Evolutionary conservation across 2,113 vertebrate species (phyloP), one percentile per base, ranked within the genome.

Genomic region (Polyodon spathula): DNA sequence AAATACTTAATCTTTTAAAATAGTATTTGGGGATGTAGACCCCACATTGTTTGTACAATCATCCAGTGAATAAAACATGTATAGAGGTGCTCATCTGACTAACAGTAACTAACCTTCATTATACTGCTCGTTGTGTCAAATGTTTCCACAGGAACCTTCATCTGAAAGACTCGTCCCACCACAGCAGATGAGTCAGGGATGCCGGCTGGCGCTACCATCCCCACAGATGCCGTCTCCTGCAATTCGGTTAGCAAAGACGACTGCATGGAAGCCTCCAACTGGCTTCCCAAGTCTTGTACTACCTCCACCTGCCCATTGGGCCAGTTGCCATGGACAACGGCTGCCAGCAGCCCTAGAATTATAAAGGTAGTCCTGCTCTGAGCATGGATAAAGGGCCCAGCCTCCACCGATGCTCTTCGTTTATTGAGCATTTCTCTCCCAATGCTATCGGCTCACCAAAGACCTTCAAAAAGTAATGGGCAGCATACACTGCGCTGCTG

Each of bases 201-300:
- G 61, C 88, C 90, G 63, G 84, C 79, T 74, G 88, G 84, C 0
- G 82, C 76, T 0, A 81, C 81, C 59, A 83, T 68, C 63, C 78
- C 48, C 1, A 78, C 67, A 37, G 79, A 68, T 16, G 63, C 61
- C 6, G 87, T 71, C 68, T 89, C 82, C 0, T 83, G 88, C 3
- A 94, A 75, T 52, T 91, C 89, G 0, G 89, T 79, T 4, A 94
- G 87, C 63, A 91, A 74, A 15, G 80, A 76, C 0, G 92, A 93
- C 74, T 92, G 91, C 93, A 97, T 95, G 66, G 93, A 97, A 1
- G 93, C 93, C 77, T 96, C 93, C 1, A 96, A 78, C 68, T 92
- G 90, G 78, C 85, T 81, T 40, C 91, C 82, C 79, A 88, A 88
- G 81, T 91, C 89, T 76, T 80, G 83, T 75, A 79, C 27, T 8